Evolutionary conservation across 2,797 vertebrate genomes (phyloP), one percentile per base, ranked within the genome.

Genomic region (Darevskia mixta): DNA sequence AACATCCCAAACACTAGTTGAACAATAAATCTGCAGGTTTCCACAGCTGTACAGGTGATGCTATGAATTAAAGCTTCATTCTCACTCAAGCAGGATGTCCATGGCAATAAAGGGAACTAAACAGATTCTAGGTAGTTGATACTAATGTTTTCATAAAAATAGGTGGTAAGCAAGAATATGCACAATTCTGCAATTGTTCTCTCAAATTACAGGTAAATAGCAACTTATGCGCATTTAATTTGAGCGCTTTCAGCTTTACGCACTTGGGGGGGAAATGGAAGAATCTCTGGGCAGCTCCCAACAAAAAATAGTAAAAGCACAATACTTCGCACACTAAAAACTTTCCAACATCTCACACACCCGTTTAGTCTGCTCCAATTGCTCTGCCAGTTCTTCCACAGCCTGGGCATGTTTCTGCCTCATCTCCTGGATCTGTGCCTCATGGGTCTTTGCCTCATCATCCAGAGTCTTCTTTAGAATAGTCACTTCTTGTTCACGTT

Each of bases 351-450:
- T 32, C 29, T 79, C 49, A 91, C 96, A 0, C 96, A 99, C 99
- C 97, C 99, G 97, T 94, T 99, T 99, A 0, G 98, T 98, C 96
- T 99, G 98, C 92, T 99, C 99, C 93, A 99, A 96, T 95, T 99
- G 99, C 91, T 99, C 99, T 0, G 98, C 98, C 82, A 99, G 97
- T 92, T 99, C 98, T 32, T 99, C 99, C 18, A 99, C 97, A 10
- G 98, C 98, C 95, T 99, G 99, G 0, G 98, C 27, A 85, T 99
- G 99, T 92, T 99, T 99, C 95, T 99, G 98, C 85, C 99, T 97
- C 96, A 99, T 98, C 92, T 99, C 99, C 61, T 45, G 95, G 93
- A 99, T 97, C 94, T 98, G 98, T 45, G 97, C 97, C 90, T 99
- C 99, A 0, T 99, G 99, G 75, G 96, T 94, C 94, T 95, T 98